Evolutionary conservation across 2,797 vertebrate genomes (phyloP).

Genomic region (Acipenser oxyrinchus): DNA sequence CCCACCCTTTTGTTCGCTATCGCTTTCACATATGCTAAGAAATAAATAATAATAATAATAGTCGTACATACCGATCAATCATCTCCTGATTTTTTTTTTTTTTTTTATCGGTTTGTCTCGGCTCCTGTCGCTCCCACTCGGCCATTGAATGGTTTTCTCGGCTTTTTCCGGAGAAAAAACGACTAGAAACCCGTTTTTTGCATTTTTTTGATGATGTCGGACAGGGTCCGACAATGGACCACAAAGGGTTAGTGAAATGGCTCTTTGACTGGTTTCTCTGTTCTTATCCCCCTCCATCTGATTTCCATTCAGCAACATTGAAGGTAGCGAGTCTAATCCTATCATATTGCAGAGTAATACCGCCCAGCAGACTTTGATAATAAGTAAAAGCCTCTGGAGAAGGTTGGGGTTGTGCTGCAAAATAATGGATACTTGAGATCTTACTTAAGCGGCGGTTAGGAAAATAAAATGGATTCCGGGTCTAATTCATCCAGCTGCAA

Average conservation of each 20-base stretch:
- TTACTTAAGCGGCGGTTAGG: constrained; percentile 33
- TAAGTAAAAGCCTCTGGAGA: constrained; percentile 26
- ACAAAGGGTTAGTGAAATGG: background rate
- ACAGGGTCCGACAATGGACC: too few species aligned
- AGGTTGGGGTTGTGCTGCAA: background rate
- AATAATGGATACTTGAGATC: background rate
- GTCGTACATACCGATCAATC: too few species aligned
- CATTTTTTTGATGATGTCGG: too few species aligned
- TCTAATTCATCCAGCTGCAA: background rate
- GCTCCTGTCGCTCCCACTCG: too few species aligned
- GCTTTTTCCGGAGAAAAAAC: too few species aligned
- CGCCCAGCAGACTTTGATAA: constrained; percentile 44
- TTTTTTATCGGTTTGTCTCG: too few species aligned
- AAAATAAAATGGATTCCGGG: constrained; percentile 12
- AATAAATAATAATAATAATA: too few species aligned
- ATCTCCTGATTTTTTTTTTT: too few species aligned
- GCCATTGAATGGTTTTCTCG: too few species aligned
- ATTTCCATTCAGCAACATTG: background rate
- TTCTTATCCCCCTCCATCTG: constrained; percentile 1
- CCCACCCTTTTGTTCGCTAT: too few species aligned
- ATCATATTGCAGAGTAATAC: background rate
- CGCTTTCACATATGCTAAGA: too few species aligned
- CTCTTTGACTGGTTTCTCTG: constrained; percentile 2
- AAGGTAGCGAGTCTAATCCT: background rate
- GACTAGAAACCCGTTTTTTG: too few species aligned